Evolutionary conservation across 2,113 vertebrate species (phyloP), one percentile per base, ranked within the genome.

Genomic region (Ochotona princeps): DNA sequence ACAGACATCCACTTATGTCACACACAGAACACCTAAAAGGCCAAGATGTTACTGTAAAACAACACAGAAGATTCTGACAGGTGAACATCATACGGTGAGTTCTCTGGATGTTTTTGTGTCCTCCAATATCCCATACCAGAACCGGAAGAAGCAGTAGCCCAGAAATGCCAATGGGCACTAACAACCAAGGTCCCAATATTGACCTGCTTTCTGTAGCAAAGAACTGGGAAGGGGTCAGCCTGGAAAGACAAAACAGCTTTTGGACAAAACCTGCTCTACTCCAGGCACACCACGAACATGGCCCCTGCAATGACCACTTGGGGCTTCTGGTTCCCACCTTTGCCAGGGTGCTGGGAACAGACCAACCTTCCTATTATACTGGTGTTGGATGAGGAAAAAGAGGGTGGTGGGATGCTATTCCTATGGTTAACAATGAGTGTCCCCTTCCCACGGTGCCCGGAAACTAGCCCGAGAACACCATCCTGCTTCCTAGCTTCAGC

Each of bases 401-500:
- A 26, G 1, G 18, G n/a, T n/a, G 9, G 3, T 7, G 8, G 15
- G 28, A 57, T 17, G 74, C 44, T 65, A 1, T 57, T 51, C 13
- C 17, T 4, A n/a, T 35, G 10, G 2, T 6, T 25, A 35, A 9
- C 57, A 61, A 72, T 5, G 65, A 72, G 13, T 14, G 35, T 44
- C n/a, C 25, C n/a, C 17, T 79, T 14, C 49, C n/a, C 23, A 54
- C 0, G 3, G 8, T 9, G 13, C 73, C 26, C 14, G 61, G 8
- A 76, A 79, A 57, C 57, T 4, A 8, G 0, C 0, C 4, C 8
- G 63, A 83, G 23, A 44, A 89, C 13, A 17, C 44, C 25, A 67
- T 26, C 3, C 1, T 25, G 17, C 10, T 49, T 0, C 14, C 3
- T 1, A 20, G 17, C 10, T 49, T 0, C 14, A 30, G 35, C 1